phyloP scores from a whole-genome alignment of 2,888 invertebrate genomes.

The Aspidiotus destructor region DNA sequence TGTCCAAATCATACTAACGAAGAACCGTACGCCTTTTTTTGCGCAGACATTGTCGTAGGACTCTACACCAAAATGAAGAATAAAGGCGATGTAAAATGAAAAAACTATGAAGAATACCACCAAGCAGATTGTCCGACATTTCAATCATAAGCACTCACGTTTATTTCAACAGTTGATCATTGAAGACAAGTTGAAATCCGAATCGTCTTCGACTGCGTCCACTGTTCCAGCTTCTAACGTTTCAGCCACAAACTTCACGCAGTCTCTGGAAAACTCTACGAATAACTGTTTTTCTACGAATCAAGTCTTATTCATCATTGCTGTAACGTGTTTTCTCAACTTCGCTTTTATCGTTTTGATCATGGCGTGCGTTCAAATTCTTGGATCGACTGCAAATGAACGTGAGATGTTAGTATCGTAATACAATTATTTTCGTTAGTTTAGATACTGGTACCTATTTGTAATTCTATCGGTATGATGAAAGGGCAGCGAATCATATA shows the following conservation, averaged over 20 bases:
- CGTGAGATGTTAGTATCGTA: conserved; percentile 7
- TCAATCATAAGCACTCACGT: conserved; percentile 13
- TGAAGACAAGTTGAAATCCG: conserved; percentile 7
- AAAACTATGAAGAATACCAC: conserved; percentile 7
- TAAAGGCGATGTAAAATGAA: conserved; percentile 7
- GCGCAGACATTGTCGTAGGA: no score
- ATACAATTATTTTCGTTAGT: background rate
- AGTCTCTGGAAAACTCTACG: conserved; percentile 3
- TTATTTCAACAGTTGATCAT: background rate
- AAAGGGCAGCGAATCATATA: no score
- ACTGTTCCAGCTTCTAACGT: background rate
- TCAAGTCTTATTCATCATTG: conserved; percentile 40
- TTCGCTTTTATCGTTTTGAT: conserved; percentile 40
- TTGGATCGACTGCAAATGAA: conserved; percentile 34
- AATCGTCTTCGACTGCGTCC: background rate
- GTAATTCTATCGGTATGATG: no score
- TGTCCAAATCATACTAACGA: no score
- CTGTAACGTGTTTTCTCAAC: conserved; percentile 40
- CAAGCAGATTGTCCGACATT: conserved; percentile 11
- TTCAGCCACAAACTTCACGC: background rate
- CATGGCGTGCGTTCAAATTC: conserved; percentile 40
- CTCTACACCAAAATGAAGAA: no score
- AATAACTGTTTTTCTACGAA: conserved; percentile 40
- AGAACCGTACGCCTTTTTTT: no score
- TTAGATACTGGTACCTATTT: no score